Evolutionary conservation across 2,113 vertebrate genomes (phyloP).

Genomic region (Pristiophorus japonicus): DNA sequence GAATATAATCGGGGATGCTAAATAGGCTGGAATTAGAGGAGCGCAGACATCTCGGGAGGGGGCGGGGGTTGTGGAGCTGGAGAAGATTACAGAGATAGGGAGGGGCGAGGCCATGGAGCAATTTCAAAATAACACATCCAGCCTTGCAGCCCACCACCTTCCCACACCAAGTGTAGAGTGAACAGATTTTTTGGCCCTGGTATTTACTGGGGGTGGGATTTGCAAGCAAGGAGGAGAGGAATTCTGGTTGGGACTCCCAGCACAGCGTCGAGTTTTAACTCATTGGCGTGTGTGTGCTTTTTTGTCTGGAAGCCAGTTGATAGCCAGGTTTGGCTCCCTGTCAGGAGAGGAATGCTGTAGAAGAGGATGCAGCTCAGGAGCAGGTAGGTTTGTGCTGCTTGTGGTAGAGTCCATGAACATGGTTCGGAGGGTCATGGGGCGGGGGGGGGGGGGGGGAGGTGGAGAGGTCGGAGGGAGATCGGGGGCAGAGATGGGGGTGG

Average conservation of each 20-base stretch:
- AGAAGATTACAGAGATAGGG: too few relatives aligned
- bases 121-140: neutral
- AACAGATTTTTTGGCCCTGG: neutral
- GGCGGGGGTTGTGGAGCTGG: too few relatives aligned
- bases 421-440: neutral
- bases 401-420: neutral
- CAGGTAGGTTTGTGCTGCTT: neutral
- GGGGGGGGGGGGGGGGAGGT: too few relatives aligned
- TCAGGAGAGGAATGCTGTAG: neutral
- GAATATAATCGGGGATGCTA: too few relatives aligned
- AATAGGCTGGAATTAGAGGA: too few relatives aligned
- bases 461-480: neutral
- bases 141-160: neutral
- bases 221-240: rapidly evolving
- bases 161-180: neutral
- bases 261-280: neutral
- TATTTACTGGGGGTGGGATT: neutral
- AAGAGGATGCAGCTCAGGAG: neutral
- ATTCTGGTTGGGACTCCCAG: too few relatives aligned
- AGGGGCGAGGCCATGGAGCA: too few relatives aligned
- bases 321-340: neutral
- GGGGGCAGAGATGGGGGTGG: neutral
- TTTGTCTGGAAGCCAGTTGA: neutral
- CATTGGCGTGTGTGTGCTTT: neutral
- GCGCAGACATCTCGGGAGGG: too few relatives aligned